Conservation (phyloP, 2,797 vertebrate species). For the Oreochromis mossambicus region DNA sequence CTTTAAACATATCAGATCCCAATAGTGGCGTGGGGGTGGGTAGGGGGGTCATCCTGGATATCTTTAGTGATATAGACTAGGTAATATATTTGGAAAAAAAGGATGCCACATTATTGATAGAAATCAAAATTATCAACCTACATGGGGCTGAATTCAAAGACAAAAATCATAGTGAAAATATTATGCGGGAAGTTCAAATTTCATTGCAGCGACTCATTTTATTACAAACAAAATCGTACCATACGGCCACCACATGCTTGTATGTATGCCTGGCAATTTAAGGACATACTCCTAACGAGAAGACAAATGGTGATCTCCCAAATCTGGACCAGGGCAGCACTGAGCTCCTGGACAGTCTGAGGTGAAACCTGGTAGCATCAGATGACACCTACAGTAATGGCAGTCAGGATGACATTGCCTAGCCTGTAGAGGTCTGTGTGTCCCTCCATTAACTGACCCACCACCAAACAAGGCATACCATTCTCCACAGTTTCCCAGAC, state of each 20-base stretch:
- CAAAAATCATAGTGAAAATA: not conserved
- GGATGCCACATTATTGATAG: not conserved
- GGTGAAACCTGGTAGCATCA: not conserved
- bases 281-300: not conserved
- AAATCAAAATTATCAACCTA: not conserved
- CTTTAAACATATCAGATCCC: not conserved
- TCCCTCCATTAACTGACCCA: not conserved
- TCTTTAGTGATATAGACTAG: not conserved
- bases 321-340: not conserved
- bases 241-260: not conserved
- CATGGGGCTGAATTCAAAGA: not conserved
- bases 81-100: not conserved
- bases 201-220: not conserved
- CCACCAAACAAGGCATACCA: not conserved
- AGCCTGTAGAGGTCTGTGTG: not conserved
- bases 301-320: not conserved
- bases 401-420: not conserved
- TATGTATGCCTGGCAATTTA: not conserved
- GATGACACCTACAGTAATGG: not conserved
- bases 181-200: not conserved
- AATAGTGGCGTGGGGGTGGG: not conserved
- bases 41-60: not conserved
- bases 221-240: not conserved
- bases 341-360: not conserved
- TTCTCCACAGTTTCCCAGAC: not conserved